phyloP scores from a whole-genome alignment of 2,797 vertebrate species.

The Neopelma chrysocephalum region DNA sequence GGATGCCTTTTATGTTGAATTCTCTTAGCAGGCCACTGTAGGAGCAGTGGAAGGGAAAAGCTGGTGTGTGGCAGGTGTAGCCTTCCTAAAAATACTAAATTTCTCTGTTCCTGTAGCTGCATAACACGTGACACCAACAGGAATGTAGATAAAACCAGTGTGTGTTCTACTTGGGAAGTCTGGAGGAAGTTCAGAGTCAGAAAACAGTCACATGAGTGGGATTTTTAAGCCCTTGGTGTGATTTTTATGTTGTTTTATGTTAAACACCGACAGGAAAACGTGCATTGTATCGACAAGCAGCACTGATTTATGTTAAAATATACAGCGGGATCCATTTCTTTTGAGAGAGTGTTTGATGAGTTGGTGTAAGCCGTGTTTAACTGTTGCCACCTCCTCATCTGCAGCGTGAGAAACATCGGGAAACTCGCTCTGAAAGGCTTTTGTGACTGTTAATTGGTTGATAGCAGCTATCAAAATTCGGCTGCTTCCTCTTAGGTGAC shows the following conservation, averaged over 20 bases:
- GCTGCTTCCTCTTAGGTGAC: neutral
- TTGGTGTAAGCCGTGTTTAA: neutral
- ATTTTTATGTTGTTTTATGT: neutral
- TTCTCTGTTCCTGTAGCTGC: neutral
- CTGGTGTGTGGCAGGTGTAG: neutral
- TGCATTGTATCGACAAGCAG: neutral
- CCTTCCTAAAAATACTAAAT: neutral
- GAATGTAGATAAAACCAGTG: neutral
- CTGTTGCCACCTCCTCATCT: neutral
- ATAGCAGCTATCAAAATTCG: neutral
- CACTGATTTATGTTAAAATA: neutral
- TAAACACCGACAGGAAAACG: neutral
- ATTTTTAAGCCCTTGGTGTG: neutral
- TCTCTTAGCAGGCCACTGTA: neutral
- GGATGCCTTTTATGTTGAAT: neutral
- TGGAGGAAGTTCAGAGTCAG: neutral
- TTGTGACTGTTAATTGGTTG: constrained; percentile 21
- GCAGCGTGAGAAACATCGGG: neutral
- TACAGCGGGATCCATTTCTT: neutral
- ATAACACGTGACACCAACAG: neutral
- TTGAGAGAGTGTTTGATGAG: neutral
- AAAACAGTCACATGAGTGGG: neutral
- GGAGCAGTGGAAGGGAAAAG: neutral
- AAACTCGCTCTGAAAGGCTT: neutral
- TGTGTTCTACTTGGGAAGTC: neutral